These are phyloP conservation scores for Melanophora roralis DNA, from an alignment of 2,888 invertebrate genomes.

Conservation along the genomic window DNA sequence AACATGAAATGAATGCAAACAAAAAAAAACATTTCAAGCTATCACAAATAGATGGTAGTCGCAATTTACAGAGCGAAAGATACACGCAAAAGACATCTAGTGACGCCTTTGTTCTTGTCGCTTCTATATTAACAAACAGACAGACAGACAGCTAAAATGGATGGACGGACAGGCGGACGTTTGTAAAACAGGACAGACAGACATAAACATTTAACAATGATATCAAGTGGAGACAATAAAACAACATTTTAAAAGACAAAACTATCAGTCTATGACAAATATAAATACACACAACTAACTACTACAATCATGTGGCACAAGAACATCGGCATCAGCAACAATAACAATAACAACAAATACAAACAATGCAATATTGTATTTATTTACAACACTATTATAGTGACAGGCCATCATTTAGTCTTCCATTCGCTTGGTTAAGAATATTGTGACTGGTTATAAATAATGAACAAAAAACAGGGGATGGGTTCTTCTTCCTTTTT, in stretches of 20 bases:
- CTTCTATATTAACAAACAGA: slow-evolving; percentile 4
- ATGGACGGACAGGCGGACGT: background rate
- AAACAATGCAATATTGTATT: slow-evolving; percentile 50
- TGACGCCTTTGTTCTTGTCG: slow-evolving; percentile 62
- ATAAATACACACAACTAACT: slow-evolving; percentile 25
- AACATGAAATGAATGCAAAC: slow-evolving; percentile 25
- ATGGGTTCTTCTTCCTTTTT: background rate
- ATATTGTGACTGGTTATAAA: slow-evolving; percentile 29
- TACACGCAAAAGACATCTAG: slow-evolving; percentile 36
- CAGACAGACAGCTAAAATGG: slow-evolving; percentile 1
- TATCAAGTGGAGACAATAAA: slow-evolving; percentile 61
- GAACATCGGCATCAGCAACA: background rate
- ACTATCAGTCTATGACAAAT: slow-evolving; percentile 53
- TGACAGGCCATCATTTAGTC: slow-evolving; percentile 49
- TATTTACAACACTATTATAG: slow-evolving; percentile 54
- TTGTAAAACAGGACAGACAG: slow-evolving; percentile 2
- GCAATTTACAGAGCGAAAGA: slow-evolving; percentile 30
- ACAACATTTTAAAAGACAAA: slow-evolving; percentile 60
- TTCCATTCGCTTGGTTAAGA: slow-evolving; percentile 34
- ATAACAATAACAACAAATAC: background rate
- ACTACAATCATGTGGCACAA: background rate
- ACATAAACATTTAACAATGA: slow-evolving; percentile 50
- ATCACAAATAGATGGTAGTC: slow-evolving; percentile 35
- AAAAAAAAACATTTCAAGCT: slow-evolving; percentile 21
- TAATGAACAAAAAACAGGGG: slow-evolving; percentile 8